phyloP scores from a whole-genome alignment of 2,888 invertebrate genomes.

The Cosmorhoe ocellata region DNA sequence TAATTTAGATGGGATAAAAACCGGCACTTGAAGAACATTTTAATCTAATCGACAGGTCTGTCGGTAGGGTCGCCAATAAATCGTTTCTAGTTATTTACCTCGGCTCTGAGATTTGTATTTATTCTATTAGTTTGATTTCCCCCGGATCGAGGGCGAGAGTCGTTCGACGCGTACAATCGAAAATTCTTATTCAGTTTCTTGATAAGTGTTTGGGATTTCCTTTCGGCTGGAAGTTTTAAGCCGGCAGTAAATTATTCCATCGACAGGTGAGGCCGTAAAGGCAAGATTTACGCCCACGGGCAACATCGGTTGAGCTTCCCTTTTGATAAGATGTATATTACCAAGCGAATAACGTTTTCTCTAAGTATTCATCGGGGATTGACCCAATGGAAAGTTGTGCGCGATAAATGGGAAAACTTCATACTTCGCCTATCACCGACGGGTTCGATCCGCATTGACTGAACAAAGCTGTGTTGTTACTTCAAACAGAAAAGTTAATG shows the following conservation, averaged over 20 bases:
- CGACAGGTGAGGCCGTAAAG: slow-evolving; percentile 82
- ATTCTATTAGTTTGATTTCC: slow-evolving; percentile 68
- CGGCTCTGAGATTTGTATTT: slow-evolving; percentile 55
- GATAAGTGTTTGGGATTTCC: slow-evolving; percentile 80
- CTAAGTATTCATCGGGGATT: slow-evolving; percentile 70
- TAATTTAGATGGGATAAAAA: slow-evolving; percentile 24
- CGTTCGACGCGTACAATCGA: slow-evolving; percentile 57
- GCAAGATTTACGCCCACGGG: slow-evolving; percentile 79
- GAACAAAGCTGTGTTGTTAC: slow-evolving; percentile 42
- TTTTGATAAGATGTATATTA: slow-evolving; percentile 79
- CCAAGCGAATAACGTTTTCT: slow-evolving; percentile 66
- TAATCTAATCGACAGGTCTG: slow-evolving; percentile 31
- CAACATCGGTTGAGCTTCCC: slow-evolving; percentile 65
- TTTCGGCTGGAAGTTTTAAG: slow-evolving; percentile 76
- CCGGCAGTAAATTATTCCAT: slow-evolving; percentile 80
- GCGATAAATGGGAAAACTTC: slow-evolving; percentile 64
- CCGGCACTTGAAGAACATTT: slow-evolving; percentile 24
- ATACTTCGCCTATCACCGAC: slow-evolving; percentile 49
- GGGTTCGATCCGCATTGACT: slow-evolving; percentile 34
- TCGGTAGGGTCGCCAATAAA: slow-evolving; percentile 34
- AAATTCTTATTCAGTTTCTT: slow-evolving; percentile 79
- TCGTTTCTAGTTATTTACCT: slow-evolving; percentile 31
- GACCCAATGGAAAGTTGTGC: slow-evolving; percentile 59
- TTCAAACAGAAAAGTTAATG: slow-evolving; percentile 50
- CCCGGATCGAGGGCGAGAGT: slow-evolving; percentile 46